These are phyloP conservation scores for Ceyx cyanopectus DNA, from an alignment of 2,113 vertebrate species.

Conservation along the genomic window DNA sequence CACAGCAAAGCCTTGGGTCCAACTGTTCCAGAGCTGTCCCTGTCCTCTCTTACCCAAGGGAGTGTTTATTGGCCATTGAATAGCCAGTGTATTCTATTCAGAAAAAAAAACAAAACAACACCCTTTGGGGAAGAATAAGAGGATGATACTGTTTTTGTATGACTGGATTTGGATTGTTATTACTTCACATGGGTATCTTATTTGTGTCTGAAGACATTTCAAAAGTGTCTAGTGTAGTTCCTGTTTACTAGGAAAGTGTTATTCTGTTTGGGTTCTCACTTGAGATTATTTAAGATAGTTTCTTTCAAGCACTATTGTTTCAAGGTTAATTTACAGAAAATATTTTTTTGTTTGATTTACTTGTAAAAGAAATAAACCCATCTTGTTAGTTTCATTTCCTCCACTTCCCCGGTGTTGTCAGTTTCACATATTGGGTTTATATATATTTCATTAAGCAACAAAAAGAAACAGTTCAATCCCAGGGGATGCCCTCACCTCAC, in stretches of 20 bases:
- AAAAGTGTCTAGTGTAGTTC: not conserved
- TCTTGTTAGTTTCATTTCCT: not conserved
- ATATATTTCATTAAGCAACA: not conserved
- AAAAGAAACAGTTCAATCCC: not conserved
- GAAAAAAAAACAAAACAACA: not conserved
- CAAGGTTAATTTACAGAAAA: not conserved
- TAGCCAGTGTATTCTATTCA: not conserved
- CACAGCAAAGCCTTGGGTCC: not conserved
- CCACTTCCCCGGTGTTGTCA: not conserved
- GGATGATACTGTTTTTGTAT: not conserved
- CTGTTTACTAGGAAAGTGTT: not conserved
- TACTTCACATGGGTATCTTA: not conserved
- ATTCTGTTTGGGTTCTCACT: not conserved
- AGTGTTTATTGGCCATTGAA: not conserved
- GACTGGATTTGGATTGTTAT: not conserved
- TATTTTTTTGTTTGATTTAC: not conserved
- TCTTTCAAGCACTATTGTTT: not conserved
- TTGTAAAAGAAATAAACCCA: not conserved
- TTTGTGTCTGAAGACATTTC: not conserved
- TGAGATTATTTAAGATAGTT: not conserved
- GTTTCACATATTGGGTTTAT: not conserved
- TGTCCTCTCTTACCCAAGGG: not conserved
- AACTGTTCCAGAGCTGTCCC: not conserved
- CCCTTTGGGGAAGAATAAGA: not conserved
- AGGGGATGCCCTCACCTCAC: not conserved